Percentiles rank a stretch among this genome's conserved stretches.
These are phyloP conservation scores for Epinotia demarniana DNA, from an alignment of 2,888 invertebrate species.

Conservation along the genomic window DNA sequence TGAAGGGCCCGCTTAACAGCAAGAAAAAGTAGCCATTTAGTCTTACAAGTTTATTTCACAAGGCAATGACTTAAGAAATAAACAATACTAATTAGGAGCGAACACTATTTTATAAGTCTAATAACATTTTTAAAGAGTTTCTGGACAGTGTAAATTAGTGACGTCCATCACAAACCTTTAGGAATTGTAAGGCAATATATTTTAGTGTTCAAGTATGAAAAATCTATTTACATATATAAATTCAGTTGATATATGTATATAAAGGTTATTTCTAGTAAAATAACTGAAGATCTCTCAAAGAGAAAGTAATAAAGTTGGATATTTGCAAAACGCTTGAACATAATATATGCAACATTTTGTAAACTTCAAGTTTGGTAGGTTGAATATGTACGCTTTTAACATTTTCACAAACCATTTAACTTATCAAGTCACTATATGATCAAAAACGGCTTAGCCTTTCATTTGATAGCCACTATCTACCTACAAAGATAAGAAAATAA, in stretches of 20 bases:
- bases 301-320: background rate
- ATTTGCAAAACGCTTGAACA: too few species aligned
- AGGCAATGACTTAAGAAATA: background rate
- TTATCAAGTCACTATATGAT: conserved; percentile 12
- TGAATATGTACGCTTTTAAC: background rate
- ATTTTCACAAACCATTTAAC: conserved; percentile 2
- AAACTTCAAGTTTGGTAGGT: background rate
- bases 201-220: background rate
- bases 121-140: background rate
- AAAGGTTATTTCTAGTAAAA: background rate
- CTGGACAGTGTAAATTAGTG: background rate
- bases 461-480: conserved; percentile 45
- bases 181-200: background rate
- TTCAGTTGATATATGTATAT: conserved; percentile 8
- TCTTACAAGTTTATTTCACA: background rate
- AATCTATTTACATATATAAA: background rate
- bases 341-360: background rate
- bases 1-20: background rate
- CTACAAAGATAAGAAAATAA: conserved; percentile 33
- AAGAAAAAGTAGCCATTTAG: background rate
- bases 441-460: conserved; percentile 22
- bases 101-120: background rate
- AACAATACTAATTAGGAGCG: background rate
- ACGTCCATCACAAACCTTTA: background rate
- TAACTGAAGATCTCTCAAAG: background rate